phyloP scores from a whole-genome alignment of 2,888 invertebrate species.

The Caprella mutica region DNA sequence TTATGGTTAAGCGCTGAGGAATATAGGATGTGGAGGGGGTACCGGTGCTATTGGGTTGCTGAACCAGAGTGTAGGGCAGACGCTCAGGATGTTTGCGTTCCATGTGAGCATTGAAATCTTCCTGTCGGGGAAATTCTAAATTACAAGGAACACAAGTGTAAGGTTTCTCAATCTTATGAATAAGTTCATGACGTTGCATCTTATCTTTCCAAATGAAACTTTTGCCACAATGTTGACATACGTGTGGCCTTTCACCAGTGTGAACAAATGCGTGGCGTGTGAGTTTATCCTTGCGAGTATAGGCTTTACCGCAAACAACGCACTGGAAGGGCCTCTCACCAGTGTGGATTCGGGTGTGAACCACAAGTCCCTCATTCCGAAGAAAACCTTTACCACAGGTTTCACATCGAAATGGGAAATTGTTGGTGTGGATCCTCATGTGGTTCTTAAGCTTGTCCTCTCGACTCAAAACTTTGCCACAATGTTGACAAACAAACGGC shows the following conservation, averaged over 20 bases:
- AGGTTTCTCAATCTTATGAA: constrained; percentile 30
- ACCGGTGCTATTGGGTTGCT: constrained; percentile 16
- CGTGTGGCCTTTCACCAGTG: constrained; percentile 31
- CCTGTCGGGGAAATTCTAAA: constrained; percentile 30
- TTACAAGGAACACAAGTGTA: constrained; percentile 32
- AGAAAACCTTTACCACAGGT: constrained; percentile 32
- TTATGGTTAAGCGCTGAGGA: constrained; percentile 7
- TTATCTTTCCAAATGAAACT: constrained; percentile 30
- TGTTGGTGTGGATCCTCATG: constrained; percentile 31
- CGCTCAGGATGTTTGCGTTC: constrained; percentile 31
- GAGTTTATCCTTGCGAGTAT: constrained; percentile 31
- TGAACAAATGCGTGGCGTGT: constrained; percentile 31
- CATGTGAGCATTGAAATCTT: constrained; percentile 32
- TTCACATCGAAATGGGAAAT: constrained; percentile 30
- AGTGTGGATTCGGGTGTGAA: constrained; percentile 30
- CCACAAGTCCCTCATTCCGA: constrained; percentile 28
- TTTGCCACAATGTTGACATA: constrained; percentile 32
- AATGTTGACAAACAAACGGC: constrained; percentile 25
- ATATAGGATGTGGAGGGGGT: constrained; percentile 6
- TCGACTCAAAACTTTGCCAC: constrained; percentile 32
- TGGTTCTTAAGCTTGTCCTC: constrained; percentile 33
- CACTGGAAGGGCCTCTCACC: constrained; percentile 32
- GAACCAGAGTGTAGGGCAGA: constrained; percentile 33
- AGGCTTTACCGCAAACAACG: constrained; percentile 30
- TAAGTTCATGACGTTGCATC: constrained; percentile 32